Conservation (phyloP, 2,797 vertebrate species). For the Crypturellus tataupa region DNA sequence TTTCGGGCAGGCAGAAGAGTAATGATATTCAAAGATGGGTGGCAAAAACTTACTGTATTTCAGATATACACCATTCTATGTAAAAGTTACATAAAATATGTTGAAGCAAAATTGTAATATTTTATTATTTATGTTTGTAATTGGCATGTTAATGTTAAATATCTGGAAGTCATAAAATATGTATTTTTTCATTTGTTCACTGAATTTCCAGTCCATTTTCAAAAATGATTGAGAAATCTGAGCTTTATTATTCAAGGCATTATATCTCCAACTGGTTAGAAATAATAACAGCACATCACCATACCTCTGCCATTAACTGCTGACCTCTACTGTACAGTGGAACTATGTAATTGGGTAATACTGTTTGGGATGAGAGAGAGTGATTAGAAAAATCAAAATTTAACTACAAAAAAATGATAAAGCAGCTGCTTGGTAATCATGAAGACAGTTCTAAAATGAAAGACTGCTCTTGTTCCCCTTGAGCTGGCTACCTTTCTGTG, state of each 20-base stretch:
- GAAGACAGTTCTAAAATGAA: conserved; percentile 52
- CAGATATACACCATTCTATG: not conserved
- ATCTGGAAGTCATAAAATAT: conserved; percentile 29
- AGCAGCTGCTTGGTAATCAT: conserved; percentile 11
- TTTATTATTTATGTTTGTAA: conserved; percentile 6
- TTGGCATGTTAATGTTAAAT: not conserved
- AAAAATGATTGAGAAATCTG: conserved; percentile 48
- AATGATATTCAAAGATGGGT: not conserved
- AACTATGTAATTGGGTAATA: conserved; percentile 59
- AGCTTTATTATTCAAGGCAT: conserved; percentile 40
- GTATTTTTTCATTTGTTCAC: not conserved
- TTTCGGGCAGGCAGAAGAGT: not conserved
- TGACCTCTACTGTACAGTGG: conserved; percentile 56
- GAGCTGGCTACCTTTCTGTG: conserved; percentile 3
- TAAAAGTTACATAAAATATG: not conserved
- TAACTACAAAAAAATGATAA: conserved; percentile 52
- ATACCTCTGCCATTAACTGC: conserved; percentile 49
- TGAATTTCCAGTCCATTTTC: conserved; percentile 58
- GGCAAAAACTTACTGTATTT: not conserved
- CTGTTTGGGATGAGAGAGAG: conserved; percentile 47
- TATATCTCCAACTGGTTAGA: conserved; percentile 61
- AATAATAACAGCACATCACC: conserved; percentile 67
- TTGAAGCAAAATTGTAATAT: not conserved
- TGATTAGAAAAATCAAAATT: conserved; percentile 69
- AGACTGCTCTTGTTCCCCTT: conserved; percentile 42